Base-by-base conservation (phyloP, 92 coral and sea anemone genomes). In the Metridium senile region DNA sequence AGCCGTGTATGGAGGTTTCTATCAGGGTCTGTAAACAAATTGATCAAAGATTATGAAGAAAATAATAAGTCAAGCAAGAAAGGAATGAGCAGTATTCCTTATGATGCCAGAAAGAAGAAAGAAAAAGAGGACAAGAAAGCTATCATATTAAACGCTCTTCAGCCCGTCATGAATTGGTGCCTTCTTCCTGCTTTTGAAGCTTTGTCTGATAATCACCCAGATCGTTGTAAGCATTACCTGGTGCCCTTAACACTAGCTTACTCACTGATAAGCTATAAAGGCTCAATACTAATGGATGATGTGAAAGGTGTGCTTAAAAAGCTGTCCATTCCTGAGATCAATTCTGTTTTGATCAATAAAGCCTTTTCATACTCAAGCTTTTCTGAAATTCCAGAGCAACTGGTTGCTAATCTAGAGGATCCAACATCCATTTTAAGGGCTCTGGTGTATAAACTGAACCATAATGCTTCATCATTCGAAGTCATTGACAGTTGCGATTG, bases 141-240 rank as follows among this genome's bases (percentile, higher is more conserved):
- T 16, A 26, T 58, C 0, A 70, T 75, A 2, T 11, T 26, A 34
- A 76, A 21, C 19, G 26, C 76, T 25, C 70, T 90, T 1, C 19
- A 70, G 1, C 89, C 89, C 1, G 78, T 90, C 9, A 72, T 20
- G 0, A 76, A 83, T 16, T 90, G 92, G 92, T 77, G 92, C 58
- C 78, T 90, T 64, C 26, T 90, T 11, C 92, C 97, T 1, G 92
- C 77, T 13, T 6, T 39, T 13, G n/a, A n/a, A n/a, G n/a, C n/a
- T n/a, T n/a, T n/a, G n/a, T n/a, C n/a, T n/a, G n/a, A n/a, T n/a
- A n/a, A n/a, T n/a, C n/a, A n/a, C n/a, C n/a, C n/a, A n/a, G n/a
- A n/a, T n/a, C 18, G 8, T 39, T 6, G 13, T 4, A 39, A 39
- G 49, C 90, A 88, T 66, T 65, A 47, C 19, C 81, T 91, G 1